phyloP scores from a whole-genome alignment of 2,797 vertebrate species.

The Leptoclinus maculatus region DNA sequence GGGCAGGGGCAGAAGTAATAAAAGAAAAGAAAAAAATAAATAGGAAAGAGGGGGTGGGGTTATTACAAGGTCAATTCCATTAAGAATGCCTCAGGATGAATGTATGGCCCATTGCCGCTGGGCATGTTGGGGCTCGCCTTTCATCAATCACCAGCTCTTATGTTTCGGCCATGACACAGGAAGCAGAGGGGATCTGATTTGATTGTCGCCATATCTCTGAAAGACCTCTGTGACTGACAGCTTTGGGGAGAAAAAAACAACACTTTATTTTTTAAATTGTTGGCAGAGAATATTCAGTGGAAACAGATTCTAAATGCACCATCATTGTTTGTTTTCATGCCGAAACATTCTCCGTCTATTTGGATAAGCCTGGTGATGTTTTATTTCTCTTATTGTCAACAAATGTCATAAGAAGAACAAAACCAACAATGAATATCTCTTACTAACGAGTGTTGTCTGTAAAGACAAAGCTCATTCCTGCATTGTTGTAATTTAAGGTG shows the following conservation, averaged over 20 bases:
- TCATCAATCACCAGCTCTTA: slow-evolving; percentile 74
- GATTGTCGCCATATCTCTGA: slow-evolving; percentile 69
- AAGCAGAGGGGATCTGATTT: slow-evolving; percentile 57
- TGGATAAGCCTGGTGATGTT: background rate
- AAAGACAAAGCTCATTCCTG: background rate
- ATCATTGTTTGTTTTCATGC: background rate
- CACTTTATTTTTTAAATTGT: background rate
- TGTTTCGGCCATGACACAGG: slow-evolving; percentile 60
- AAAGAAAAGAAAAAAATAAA: slow-evolving; percentile 37
- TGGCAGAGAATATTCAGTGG: background rate
- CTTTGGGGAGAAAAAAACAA: slow-evolving; percentile 11
- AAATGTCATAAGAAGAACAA: slow-evolving; percentile 9
- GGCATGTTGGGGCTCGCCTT: slow-evolving; percentile 36
- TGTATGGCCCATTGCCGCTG: slow-evolving; percentile 57
- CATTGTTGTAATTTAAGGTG: background rate
- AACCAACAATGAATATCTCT: background rate
- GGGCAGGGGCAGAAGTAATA: slow-evolving; percentile 52
- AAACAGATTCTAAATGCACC: background rate
- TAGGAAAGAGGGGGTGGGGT: slow-evolving; percentile 38
- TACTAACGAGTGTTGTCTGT: background rate
- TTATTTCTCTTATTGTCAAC: background rate
- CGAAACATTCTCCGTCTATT: background rate
- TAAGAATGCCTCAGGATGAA: slow-evolving; percentile 66
- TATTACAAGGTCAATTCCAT: slow-evolving; percentile 78
- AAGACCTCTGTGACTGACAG: slow-evolving; percentile 49